Evolutionary conservation across 1,140 invertebrate species (phyloP).

Genomic region (Trachymyrmex septentrionalis): DNA sequence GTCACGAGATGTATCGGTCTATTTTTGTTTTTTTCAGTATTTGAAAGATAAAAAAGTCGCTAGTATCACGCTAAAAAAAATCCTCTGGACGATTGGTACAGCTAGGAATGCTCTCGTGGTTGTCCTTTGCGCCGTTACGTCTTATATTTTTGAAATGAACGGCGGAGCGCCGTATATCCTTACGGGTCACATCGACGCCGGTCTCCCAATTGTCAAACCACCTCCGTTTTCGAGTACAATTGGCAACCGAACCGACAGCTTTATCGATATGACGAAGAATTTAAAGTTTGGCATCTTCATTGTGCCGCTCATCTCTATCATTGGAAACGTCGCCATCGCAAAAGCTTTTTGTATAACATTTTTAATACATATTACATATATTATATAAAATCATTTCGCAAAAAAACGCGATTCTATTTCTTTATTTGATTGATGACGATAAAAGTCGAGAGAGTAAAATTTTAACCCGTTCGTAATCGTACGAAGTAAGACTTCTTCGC

Average conservation of each 20-base stretch:
- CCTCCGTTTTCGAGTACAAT: conserved; percentile 86
- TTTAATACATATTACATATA: not conserved
- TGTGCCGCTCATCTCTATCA: conserved; percentile 90
- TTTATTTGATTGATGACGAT: not conserved
- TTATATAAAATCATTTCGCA: not conserved
- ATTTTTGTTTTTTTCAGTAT: conserved; percentile 78
- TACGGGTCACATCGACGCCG: conserved; percentile 88
- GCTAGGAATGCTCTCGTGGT: conserved; percentile 93
- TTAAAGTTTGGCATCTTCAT: conserved; percentile 89
- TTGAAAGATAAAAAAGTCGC: conserved; percentile 86
- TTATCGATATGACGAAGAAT: conserved; percentile 87
- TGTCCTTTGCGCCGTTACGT: conserved; percentile 88
- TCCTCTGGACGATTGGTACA: conserved; percentile 90
- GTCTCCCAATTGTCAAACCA: conserved; percentile 86
- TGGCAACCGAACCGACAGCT: conserved; percentile 86
- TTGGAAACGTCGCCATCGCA: conserved; percentile 92
- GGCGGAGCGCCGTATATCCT: conserved; percentile 84
- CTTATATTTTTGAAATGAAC: conserved; percentile 85
- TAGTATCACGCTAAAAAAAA: conserved; percentile 86
- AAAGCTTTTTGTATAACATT: conserved; percentile 90
- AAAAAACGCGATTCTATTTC: conserved; percentile 7
- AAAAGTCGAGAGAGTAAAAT: not conserved
- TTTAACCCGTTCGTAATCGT: not conserved
- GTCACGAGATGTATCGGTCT: not conserved
- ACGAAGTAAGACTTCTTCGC: no score